A percentile compares a stretch with the other conserved stretches of the same genome.
Evolutionary conservation across 2,888 invertebrate species (phyloP).

Genomic region (Calameuta pallipes): DNA sequence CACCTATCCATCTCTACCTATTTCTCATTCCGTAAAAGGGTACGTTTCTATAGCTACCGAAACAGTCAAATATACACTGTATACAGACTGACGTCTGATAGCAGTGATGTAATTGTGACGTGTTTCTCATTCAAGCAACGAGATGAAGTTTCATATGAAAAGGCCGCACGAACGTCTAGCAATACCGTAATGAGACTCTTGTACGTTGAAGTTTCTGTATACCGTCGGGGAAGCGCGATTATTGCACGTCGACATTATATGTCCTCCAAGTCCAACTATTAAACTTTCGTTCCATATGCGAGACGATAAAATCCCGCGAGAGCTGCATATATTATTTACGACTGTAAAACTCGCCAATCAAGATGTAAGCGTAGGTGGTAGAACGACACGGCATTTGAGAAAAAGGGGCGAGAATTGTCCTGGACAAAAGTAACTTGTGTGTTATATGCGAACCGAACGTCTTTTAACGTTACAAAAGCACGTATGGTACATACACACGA

Average conservation of each 20-base stretch:
- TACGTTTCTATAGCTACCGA: not conserved
- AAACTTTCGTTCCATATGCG: conserved; percentile 3
- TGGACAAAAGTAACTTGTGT: not conserved
- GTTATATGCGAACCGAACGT: not conserved
- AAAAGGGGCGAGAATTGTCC: conserved; percentile 6
- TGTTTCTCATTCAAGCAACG: not conserved
- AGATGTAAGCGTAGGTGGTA: conserved; percentile 54
- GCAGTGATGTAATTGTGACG: not conserved
- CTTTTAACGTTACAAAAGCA: not conserved
- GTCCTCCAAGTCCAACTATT: not conserved
- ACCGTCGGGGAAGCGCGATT: not conserved
- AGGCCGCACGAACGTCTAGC: not conserved
- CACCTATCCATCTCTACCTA: not conserved
- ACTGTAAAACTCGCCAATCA: conserved; percentile 49
- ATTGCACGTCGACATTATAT: not conserved
- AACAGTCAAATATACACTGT: not conserved
- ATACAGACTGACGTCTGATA: too few species aligned
- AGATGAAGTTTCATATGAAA: not conserved
- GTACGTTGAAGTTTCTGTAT: not conserved
- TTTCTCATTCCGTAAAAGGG: not conserved
- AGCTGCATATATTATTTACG: conserved; percentile 53
- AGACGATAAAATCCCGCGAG: conserved; percentile 5
- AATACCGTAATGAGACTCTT: not conserved
- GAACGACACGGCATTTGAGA: conserved; percentile 15
- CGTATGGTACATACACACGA: not conserved